Evolutionary conservation across 2,113 vertebrate species (phyloP).

Genomic region (Penelope pileata): DNA sequence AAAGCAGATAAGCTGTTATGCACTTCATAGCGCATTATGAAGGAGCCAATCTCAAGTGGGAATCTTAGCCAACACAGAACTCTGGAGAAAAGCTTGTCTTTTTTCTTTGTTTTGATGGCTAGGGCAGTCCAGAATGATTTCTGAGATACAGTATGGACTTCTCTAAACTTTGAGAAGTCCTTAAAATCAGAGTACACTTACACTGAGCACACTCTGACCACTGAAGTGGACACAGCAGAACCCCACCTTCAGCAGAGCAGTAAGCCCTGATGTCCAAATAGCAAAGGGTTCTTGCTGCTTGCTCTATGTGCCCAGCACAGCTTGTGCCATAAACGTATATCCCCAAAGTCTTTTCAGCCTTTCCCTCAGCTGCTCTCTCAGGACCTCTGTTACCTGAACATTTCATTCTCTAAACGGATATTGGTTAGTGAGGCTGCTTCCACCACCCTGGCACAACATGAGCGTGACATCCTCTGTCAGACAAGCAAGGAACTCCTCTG

Average conservation of each 20-base stretch:
- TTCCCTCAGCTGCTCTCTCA: neutral
- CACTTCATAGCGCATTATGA: neutral
- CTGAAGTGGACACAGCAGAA: neutral
- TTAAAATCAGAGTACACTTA: neutral
- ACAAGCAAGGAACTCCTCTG: neutral
- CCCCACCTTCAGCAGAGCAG: neutral
- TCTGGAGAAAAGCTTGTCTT: neutral
- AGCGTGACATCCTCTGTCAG: rapidly evolving
- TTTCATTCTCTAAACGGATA: neutral
- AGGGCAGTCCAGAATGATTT: neutral
- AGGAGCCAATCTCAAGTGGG: neutral
- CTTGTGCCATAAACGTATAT: neutral
- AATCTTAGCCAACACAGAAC: neutral
- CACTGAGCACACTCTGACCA: neutral
- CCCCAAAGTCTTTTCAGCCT: neutral
- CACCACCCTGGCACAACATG: neutral
- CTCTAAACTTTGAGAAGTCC: neutral
- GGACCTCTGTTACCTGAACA: neutral
- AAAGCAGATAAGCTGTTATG: neutral
- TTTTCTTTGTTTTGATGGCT: neutral
- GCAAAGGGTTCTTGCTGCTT: neutral
- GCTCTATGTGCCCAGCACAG: rapidly evolving
- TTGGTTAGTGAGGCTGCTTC: neutral
- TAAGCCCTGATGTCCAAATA: rapidly evolving
- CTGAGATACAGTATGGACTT: neutral